Base-by-base conservation (phyloP, 2,888 invertebrate species). In the Cybosia mesomella region DNA sequence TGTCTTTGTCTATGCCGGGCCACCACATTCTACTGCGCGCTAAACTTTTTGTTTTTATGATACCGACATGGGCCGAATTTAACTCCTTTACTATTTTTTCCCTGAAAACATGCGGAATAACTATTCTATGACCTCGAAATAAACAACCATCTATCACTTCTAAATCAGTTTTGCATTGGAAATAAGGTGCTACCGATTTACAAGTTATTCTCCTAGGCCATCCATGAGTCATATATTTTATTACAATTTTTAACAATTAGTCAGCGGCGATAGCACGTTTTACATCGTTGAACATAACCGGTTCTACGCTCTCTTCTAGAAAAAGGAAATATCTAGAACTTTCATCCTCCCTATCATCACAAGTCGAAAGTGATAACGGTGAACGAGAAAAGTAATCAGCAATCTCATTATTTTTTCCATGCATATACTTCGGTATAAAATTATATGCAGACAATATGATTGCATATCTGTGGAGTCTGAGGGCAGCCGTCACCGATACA, bases 161-260 rank as follows among this genome's bases (percentile, higher is more conserved):
- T n/a, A n/a, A n/a, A n/a, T n/a, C n/a, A n/a, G n/a, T n/a, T 49
- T 70, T 70, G 15, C 70, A 70, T 1, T 67, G 22, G 28, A 70
- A 70, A 43, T 55, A 70, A 8, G 69, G 66, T 21, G 55, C 1
- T 15, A 57, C 28, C 18, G 15, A 5, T 24, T 15, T 18, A 57
- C 57, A 57, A 2, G 15, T 28, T 18, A 57, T 66, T 63, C 63
- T 58, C 9, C 64, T 8, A 2, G 36, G 63, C 55, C 55, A 63
- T 2, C 63, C 63, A 11, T 63, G 55, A 9, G 1, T 1, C 39
- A 39, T 13, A 39, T 39, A 39, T 39, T 39, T 39, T 10, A 39
- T 39, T 2, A 18, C 13, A 15, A 57, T 53, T 13, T 39, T 1
- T 13, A 39, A 13, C 11, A 39, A 1, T 13, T 0, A 1, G 3